Base-by-base conservation (phyloP, 2,113 vertebrate species). In the Poicephalus gulielmi region DNA sequence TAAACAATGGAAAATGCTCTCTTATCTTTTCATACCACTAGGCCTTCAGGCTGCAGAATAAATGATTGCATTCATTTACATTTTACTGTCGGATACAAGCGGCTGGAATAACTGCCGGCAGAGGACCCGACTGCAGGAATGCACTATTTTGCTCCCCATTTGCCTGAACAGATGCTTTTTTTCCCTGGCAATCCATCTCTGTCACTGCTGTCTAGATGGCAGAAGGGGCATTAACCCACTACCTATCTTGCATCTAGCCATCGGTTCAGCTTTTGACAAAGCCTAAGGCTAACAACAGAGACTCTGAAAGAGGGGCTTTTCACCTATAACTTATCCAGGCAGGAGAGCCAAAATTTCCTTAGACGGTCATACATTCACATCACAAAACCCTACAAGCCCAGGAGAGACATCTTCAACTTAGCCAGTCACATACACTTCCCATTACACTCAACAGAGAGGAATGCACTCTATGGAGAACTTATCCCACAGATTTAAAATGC, bases 1-100 rank as follows among this genome's bases (percentile, higher is more conserved):
- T 83, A 95, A 95, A 97, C 95, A 97, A 97, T 94, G 64, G 94
- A 30, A 97, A 97, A 97, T 37, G 31, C 77, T 94, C 30, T 27
- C 95, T 97, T 96, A 97, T 97, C 93, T 93, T 94, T 96, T 94
- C 85, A 83, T 84, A 86, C 80, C 92, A 93, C 94, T 46, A 85
- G 91, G 94, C 95, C 95, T 96, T 82, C 82, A 82, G 94, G 95
- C 90, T 90, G 94, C 84, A 92, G 88, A 96, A 92, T 86, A 96
- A 88, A 79, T 91, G 8, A 96, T 93, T 94, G 92, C 95, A 92
- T 88, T 97, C 82, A 96, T 97, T 97, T 96, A 85, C 95, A 95
- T 96, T 95, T 97, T 96, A 94, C 94, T 97, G 92, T 90, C 49
- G 39, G 81, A 92, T 70, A 92, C 71, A 95, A 89, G 74, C 71